phyloP scores from a whole-genome alignment of 1,140 invertebrate genomes.

The Sipha flava region DNA sequence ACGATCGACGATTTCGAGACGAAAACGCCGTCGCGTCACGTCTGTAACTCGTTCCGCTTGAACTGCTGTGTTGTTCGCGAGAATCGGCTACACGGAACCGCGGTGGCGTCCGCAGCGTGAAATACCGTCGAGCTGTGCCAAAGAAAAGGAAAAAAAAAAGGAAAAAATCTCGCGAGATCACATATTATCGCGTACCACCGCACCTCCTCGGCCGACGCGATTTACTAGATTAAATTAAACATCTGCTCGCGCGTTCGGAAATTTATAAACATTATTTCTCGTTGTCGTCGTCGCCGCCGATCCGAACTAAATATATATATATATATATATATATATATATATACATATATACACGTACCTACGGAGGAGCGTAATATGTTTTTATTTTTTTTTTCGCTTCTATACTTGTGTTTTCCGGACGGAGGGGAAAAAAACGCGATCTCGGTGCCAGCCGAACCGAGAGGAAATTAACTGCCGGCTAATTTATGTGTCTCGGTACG shows the following conservation, averaged over 20 bases:
- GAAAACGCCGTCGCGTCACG: no score
- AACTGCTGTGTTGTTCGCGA: background rate
- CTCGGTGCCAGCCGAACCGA: conserved; percentile 5
- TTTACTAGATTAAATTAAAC: conserved; percentile 22
- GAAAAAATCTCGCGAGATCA: background rate
- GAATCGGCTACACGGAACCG: background rate
- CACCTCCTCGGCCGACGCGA: background rate
- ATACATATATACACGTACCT: background rate
- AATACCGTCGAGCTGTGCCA: background rate
- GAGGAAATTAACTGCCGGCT: conserved; percentile 17
- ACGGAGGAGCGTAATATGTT: no score
- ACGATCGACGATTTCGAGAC: no score
- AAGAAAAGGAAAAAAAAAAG: background rate
- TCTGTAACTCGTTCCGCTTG: no score
- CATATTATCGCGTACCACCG: background rate
- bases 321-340: background rate
- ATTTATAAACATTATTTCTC: no score
- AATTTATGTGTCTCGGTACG: conserved; percentile 2
- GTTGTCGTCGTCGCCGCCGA: no score
- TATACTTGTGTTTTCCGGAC: background rate
- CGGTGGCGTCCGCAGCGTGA: background rate
- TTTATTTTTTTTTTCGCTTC: background rate
- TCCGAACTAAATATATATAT: no score
- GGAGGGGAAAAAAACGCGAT: background rate
- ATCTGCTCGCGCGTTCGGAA: background rate